phyloP scores from a whole-genome alignment of 2,888 invertebrate species.

The Agrotis segetum region DNA sequence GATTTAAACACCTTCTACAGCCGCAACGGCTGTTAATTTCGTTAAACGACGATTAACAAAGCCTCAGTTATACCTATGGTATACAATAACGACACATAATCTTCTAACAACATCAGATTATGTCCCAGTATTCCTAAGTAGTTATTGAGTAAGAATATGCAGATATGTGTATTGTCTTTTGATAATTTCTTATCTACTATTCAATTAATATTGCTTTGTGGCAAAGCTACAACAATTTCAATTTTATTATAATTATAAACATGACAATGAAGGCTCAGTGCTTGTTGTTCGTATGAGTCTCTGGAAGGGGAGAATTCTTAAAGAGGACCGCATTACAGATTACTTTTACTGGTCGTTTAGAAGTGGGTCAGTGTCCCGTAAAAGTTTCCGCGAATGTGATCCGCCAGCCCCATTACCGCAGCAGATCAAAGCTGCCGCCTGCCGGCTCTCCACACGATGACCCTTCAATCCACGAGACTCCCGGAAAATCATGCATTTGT shows the following conservation, averaged over 20 bases:
- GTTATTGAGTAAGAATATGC: conserved; percentile 45
- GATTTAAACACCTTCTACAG: conserved; percentile 44
- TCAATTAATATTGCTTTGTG: too few species aligned
- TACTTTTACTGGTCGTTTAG: conserved; percentile 80
- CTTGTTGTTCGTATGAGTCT: conserved; percentile 60
- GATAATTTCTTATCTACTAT: background rate
- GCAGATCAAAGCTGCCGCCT: conserved; percentile 84
- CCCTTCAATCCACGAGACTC: conserved; percentile 75
- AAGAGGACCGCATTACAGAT: conserved; percentile 76
- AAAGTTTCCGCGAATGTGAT: conserved; percentile 87
- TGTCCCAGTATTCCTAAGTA: conserved; percentile 40
- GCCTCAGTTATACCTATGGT: conserved; percentile 35
- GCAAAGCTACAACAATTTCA: conserved; percentile 20
- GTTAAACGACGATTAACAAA: conserved; percentile 41
- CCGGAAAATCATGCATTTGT: conserved; percentile 78
- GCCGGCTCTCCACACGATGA: conserved; percentile 73
- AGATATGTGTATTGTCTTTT: conserved; percentile 15
- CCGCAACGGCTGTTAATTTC: conserved; percentile 45
- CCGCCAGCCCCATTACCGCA: conserved; percentile 78
- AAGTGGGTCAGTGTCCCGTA: conserved; percentile 88
- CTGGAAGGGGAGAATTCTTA: conserved; percentile 69
- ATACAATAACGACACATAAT: conserved; percentile 31
- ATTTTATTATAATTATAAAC: conserved; percentile 56
- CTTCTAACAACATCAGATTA: conserved; percentile 22
- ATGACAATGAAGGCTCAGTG: conserved; percentile 47